Evolutionary conservation across 37 sponge, comb jelly and placozoan genomes (phyloP), one percentile per base, ranked within the genome.

Genomic region (Dysidea cf. avara): DNA sequence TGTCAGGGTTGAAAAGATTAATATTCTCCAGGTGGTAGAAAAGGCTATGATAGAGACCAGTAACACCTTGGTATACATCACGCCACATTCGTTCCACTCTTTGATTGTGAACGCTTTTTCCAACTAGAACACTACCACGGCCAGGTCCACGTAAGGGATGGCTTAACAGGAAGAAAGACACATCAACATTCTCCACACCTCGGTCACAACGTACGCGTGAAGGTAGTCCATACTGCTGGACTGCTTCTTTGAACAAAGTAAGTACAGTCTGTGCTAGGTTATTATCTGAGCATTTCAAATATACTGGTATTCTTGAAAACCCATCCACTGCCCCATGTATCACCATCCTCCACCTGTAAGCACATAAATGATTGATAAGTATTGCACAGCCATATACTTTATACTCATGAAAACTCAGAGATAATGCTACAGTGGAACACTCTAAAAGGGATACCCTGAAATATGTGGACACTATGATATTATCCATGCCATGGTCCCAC

Each of bases 261-360:
- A 78, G 36, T 22, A 84, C 85, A 14, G 85, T 77, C n/a, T 22
- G 31, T 26, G 84, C 69, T 46, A 52, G 24, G 39, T 83, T 83
- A 53, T 84, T 70, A 11, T 35, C 34, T 9, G 70, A 29, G 30
- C 51, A 56, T 20, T 53, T 34, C 14, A 69, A 52, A 61, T 71
- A 84, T 12, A 77, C 78, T 14, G 63, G 60, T 7, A 77, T 18
- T 11, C 85, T 39, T 17, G 63, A 59, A 33, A 49, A 78, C 30
- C 85, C 85, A 83, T 83, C 84, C 14, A 75, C 60, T 28, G 61
- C 68, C 21, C 72, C 85, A 70, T 84, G 85, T 20, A 77, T 40
- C 39, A 84, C 85, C 25, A 78, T 26, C 57, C 79, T 69, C 85
- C 85, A 84, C 33, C 85, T 81, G 34, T 26, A 50, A 26, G 24